Base-by-base conservation (phyloP, 2,888 invertebrate species). In the Mamestra brassicae region DNA sequence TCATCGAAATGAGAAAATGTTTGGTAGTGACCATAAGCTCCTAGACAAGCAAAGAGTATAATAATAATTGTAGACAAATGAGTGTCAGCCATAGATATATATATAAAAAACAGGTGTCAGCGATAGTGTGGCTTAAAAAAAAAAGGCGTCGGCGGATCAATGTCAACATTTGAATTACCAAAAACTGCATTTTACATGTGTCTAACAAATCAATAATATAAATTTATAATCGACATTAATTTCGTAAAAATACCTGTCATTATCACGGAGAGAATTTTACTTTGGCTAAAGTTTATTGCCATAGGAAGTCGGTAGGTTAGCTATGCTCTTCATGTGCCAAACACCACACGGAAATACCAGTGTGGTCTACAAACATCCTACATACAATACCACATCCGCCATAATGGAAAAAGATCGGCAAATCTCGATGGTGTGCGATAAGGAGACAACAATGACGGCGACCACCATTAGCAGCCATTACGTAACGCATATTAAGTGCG, bases 401-500 rank as follows among this genome's bases (percentile, higher is more conserved):
- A 54, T 63, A 71, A 81, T 78, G 65, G 71, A 77, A 84, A 84
- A 84, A 80, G 72, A 84, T 86, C 77, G 75, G 80, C 79, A 72
- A 80, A 86, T 87, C 79, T 79, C 77, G 87, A 85, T 85, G 68
- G 84, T 81, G 87, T 76, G 72, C 83, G 87, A 86, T 86, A 86
- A 84, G 76, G 80, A 78, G 86, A 88, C 88, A 87, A 93, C 92
- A 94, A 94, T 93, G 89, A 88, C 87, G 86, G 75, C 81, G 89
- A 88, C 87, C 87, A 85, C 92, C 90, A 92, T 93, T 92, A 92
- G 91, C 86, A 89, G 85, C 88, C 81, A 91, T 94, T 92, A 94
- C 95, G 94, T 94, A 94, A 94, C 93, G 95, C 94, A 94, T 94
- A 94, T 93, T 95, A 94, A 94, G 91, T 87, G 90, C 87, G 90